Evolutionary conservation across 1,140 invertebrate species (phyloP), one percentile per base, ranked within the genome.

Genomic region (Drosophila bocqueti): DNA sequence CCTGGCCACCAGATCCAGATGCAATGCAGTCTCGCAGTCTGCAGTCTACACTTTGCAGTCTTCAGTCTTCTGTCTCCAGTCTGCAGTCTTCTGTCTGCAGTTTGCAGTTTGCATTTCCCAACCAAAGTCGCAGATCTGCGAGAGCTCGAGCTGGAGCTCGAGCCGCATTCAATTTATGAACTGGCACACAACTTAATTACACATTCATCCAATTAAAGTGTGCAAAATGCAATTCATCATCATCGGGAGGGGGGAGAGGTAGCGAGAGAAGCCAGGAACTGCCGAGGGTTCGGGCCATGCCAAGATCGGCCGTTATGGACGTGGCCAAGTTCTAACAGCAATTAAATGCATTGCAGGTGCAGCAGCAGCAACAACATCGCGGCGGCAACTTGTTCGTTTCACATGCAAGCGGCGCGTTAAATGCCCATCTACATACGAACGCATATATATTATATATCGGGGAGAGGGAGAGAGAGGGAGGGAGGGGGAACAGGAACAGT

Each of bases 211-310:
- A 89, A 89, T 89, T 89, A 90, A 90, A 89, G 81, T 90, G 81
- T 90, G 85, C 85, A 89, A 90, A 86, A 89, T 85, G 85, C 85
- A 89, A 89, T 89, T 89, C 85, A 89, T 89, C 83, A 85, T 85
- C 84, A 80, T 69, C 77, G 78, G 50, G 31, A 26, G 34, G 5
- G 4, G 3, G 78, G 31, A 31, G 29, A n/a, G 21, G 45, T 7
- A 4, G 31, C 9, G 34, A 11, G 34, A 11, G 5, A 2, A 4
- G 15, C 29, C 40, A 8, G 18, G 52, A n/a, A 31, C 21, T 7
- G 10, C 8, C 6, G 24, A 16, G 43, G 42, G 45, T 31, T 10
- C 47, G 63, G 57, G 49, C 29, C n/a, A 52, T 13, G 43, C 59
- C 62, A 49, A 42, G 66, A 61, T 73, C 67, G 45, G 34, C 85